Evolutionary conservation across 2,888 invertebrate genomes (phyloP).

Genomic region (Watsonalla cultraria): DNA sequence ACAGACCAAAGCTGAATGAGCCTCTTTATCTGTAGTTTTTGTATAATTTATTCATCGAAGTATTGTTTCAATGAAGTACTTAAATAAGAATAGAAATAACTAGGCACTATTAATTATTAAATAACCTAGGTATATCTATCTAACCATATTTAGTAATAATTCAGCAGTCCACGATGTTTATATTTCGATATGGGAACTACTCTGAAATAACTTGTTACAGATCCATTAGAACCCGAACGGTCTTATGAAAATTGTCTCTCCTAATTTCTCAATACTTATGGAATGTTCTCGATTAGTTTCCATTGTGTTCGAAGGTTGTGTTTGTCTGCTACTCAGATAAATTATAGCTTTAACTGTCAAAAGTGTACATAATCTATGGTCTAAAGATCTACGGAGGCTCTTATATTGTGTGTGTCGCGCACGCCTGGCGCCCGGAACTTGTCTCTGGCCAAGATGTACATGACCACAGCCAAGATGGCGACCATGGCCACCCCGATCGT

Average conservation of each 20-base stretch:
- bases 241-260: no score
- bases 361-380: constrained; percentile 9
- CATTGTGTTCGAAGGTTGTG: background rate
- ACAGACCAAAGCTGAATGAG: constrained; percentile 62
- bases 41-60: constrained; percentile 11
- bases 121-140: background rate
- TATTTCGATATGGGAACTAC: background rate
- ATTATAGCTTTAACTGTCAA: background rate
- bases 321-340: background rate
- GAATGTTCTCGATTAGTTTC: background rate
- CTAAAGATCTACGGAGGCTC: constrained; percentile 79
- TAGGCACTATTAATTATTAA: background rate
- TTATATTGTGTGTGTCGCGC: constrained; percentile 60
- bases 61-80: background rate
- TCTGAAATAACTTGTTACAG: background rate
- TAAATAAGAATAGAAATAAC: background rate
- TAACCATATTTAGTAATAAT: background rate
- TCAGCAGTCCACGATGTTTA: background rate
- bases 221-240: no score
- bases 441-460: constrained; percentile 81
- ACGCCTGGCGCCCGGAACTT: constrained; percentile 72
- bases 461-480: constrained; percentile 81
- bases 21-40: constrained; percentile 46
- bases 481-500: constrained; percentile 82
- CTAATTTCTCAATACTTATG: background rate